Percentiles rank a stretch among this genome's conserved stretches.
phyloP scores from a whole-genome alignment of 2,113 vertebrate genomes.

The Aplodontia rufa region DNA sequence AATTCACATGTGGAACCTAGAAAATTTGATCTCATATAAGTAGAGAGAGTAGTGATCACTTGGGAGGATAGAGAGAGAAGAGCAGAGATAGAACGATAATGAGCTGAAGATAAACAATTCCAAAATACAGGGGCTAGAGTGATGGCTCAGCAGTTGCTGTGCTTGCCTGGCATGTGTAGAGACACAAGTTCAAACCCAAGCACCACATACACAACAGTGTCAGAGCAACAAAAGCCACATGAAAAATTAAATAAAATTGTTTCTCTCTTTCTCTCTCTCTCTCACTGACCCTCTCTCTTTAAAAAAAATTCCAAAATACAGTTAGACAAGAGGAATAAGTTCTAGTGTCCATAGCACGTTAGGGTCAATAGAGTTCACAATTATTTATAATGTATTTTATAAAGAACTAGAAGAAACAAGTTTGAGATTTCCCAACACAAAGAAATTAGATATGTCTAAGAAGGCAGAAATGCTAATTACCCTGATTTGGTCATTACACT shows the following conservation, averaged over 20 bases:
- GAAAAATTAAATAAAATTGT: too few species aligned
- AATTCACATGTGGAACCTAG: neutral
- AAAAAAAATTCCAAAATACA: neutral
- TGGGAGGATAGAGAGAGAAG: neutral
- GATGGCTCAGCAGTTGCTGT: too few species aligned
- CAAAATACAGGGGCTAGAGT: too few species aligned
- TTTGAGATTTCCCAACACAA: neutral
- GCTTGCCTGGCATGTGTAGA: too few species aligned
- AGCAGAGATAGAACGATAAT: neutral
- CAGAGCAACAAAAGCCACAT: too few species aligned
- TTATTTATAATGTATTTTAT: neutral
- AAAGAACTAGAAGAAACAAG: neutral
- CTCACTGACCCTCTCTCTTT: too few species aligned
- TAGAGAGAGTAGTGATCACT: neutral
- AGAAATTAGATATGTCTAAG: neutral
- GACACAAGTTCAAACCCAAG: too few species aligned
- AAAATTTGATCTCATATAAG: neutral
- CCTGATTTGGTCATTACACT: neutral
- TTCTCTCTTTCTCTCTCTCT: too few species aligned
- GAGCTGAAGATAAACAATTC: too few species aligned
- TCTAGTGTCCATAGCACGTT: neutral
- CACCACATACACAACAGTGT: too few species aligned
- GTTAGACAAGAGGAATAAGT: neutral
- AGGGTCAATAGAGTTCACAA: neutral
- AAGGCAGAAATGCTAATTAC: neutral